Conservation (phyloP, 2,888 invertebrate species). For the Catocala fraxini region DNA sequence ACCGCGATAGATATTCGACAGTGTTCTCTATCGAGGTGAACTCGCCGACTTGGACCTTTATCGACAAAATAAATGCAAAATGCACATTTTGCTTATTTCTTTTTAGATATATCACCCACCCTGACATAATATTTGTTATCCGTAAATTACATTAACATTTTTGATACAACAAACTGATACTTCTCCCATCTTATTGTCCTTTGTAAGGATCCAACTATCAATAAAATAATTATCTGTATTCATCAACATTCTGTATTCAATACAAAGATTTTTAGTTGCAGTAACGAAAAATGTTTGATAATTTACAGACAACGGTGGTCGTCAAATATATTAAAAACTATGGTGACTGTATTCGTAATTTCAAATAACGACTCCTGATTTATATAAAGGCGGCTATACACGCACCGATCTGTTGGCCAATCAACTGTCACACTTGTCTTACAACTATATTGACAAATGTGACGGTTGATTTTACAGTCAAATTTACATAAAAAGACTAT, state of each 20-base stretch:
- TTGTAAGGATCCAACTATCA: conserved; percentile 10
- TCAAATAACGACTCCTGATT: conserved; percentile 25
- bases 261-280: conserved; percentile 7
- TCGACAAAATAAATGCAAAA: conserved; percentile 44
- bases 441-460: too few relatives aligned
- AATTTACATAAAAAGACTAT: not conserved
- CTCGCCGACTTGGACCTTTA: conserved; percentile 28
- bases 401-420: too few relatives aligned
- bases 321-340: conserved; percentile 22
- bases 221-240: conserved; percentile 7
- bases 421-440: too few relatives aligned
- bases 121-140: conserved; percentile 19
- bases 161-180: not conserved
- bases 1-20: not conserved
- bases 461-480: not conserved
- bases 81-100: conserved; percentile 40
- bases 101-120: conserved; percentile 36
- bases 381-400: too few relatives aligned
- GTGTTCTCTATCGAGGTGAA: conserved; percentile 13
- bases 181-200: not conserved
- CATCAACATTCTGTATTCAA: conserved; percentile 6
- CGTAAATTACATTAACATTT: conserved; percentile 18
- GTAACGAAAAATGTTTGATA: conserved; percentile 17
- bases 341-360: conserved; percentile 22
- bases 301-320: conserved; percentile 21